These are phyloP conservation scores for Harpagoxenus sublaevis DNA, from an alignment of 2,888 invertebrate genomes.

Conservation along the genomic window DNA sequence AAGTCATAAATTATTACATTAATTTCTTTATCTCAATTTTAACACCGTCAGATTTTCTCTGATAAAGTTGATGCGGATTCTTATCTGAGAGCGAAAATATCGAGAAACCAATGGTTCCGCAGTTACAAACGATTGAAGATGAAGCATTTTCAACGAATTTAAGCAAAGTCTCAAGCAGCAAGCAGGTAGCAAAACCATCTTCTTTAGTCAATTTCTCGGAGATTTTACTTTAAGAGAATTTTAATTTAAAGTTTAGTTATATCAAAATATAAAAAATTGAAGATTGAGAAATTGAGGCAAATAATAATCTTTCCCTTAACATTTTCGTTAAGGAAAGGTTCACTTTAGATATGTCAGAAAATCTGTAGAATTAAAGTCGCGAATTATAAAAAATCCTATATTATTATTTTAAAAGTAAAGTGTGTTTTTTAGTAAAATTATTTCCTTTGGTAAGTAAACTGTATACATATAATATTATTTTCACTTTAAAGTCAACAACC, in stretches of 20 bases:
- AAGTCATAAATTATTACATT: background rate
- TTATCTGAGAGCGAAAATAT: background rate
- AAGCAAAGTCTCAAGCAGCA: background rate
- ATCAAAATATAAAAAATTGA: background rate
- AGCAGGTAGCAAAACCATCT: background rate
- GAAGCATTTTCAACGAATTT: constrained; percentile 19
- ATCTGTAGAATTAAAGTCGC: background rate
- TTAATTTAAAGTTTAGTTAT: constrained; percentile 18
- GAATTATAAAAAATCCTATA: background rate
- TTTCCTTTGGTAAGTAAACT: background rate
- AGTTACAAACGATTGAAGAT: constrained; percentile 12
- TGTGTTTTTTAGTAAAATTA: background rate
- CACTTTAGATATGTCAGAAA: background rate
- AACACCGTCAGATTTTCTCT: background rate
- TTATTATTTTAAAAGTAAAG: background rate
- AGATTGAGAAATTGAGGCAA: background rate
- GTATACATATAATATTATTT: background rate
- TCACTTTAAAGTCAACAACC: background rate
- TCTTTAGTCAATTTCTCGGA: background rate
- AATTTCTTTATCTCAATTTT: background rate
- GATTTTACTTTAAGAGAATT: constrained; percentile 14
- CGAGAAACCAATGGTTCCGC: constrained; percentile 3
- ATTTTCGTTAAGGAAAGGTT: background rate
- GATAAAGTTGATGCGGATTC: background rate
- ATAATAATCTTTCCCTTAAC: background rate